Conservation (phyloP, 2,113 vertebrate species). For the Raja brachyura region DNA sequence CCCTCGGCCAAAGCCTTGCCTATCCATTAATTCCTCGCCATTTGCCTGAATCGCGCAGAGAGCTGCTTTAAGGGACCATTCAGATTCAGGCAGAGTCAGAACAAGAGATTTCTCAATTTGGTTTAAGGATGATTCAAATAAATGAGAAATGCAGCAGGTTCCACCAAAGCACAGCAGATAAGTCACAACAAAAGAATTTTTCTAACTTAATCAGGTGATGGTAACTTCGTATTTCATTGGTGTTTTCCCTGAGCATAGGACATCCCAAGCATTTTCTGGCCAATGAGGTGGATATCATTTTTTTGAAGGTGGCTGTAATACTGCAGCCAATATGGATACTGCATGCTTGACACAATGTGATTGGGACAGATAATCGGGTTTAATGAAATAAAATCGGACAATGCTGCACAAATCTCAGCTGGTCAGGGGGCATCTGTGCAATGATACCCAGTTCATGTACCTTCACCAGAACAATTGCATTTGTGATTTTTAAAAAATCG, state of each 20-base stretch:
- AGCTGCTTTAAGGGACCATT: not conserved
- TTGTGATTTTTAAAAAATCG: no score
- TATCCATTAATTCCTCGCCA: not conserved
- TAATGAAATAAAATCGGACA: no score
- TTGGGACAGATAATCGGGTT: not conserved
- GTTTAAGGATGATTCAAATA: no score
- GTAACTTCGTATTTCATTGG: not conserved
- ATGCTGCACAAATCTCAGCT: no score
- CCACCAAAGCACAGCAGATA: not conserved
- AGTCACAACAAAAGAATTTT: not conserved
- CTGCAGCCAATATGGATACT: not conserved
- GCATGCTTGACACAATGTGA: not conserved
- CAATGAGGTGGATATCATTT: not conserved
- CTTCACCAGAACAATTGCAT: no score
- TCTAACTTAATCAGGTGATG: not conserved
- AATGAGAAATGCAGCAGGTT: not conserved
- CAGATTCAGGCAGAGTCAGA: not conserved
- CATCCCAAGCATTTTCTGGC: not conserved
- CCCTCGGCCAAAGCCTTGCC: not conserved
- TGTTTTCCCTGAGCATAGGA: not conserved
- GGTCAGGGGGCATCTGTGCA: no score
- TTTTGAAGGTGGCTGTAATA: not conserved
- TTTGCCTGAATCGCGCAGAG: not conserved
- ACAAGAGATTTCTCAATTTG: no score
- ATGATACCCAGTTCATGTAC: no score